These are phyloP conservation scores for Laupala kohalensis DNA, from an alignment of 1,140 invertebrate genomes.

Conservation along the genomic window DNA sequence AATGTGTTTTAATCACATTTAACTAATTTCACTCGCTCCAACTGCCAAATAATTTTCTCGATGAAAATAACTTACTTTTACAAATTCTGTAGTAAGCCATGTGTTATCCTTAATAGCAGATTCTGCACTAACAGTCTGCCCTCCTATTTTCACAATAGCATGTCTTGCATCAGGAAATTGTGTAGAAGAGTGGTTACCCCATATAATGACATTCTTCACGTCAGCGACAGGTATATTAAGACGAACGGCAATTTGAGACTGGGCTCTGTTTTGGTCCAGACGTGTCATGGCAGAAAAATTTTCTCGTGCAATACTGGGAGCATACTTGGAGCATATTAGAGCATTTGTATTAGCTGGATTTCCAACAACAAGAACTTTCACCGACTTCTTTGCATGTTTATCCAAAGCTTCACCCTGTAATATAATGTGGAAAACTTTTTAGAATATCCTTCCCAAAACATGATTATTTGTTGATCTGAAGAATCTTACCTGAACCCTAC, in stretches of 20 bases:
- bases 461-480: no score
- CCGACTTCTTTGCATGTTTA: constrained; percentile 83
- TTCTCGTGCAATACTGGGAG: constrained; percentile 90
- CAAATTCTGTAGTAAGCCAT: constrained; percentile 72
- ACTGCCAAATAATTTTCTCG: not conserved
- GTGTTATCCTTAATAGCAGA: constrained; percentile 67
- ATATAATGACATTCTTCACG: constrained; percentile 89
- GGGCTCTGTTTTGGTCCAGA: constrained; percentile 93
- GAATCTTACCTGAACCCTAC: no score
- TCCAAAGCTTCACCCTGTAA: constrained; percentile 75
- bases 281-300: constrained; percentile 98
- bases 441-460: no score
- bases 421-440: not conserved
- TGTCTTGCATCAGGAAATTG: constrained; percentile 94
- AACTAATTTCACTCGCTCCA: not conserved
- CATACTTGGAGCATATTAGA: constrained; percentile 88
- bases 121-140: constrained; percentile 40
- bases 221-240: constrained; percentile 48
- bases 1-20: not conserved
- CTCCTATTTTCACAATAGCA: constrained; percentile 52
- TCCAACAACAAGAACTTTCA: constrained; percentile 94
- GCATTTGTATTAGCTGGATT: constrained; percentile 99
- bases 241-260: constrained; percentile 62
- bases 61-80: constrained; percentile 37
- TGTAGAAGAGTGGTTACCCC: constrained; percentile 99